A percentile compares a stretch with the other conserved stretches of the same genome.
Evolutionary conservation across 1,140 invertebrate species (phyloP).

Genomic region (Cheumatopsyche charites): DNA sequence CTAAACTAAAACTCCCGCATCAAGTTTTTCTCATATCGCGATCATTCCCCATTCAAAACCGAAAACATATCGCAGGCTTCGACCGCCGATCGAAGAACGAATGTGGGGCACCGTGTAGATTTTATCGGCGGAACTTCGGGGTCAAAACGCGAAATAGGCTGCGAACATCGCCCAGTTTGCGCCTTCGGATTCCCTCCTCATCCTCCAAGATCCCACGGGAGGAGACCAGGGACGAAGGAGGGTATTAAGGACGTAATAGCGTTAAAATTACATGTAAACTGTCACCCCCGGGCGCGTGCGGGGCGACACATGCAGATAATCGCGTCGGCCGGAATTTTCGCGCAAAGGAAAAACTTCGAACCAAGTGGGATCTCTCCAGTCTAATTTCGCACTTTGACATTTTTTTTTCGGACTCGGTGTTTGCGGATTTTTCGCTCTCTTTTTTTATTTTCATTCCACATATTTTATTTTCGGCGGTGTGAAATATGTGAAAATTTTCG

Average conservation of each 20-base stretch:
- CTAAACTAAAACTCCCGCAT: no score
- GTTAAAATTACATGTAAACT: constrained; percentile 22
- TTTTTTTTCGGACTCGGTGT: not conserved
- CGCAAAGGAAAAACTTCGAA: constrained; percentile 14
- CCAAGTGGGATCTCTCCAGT: not conserved
- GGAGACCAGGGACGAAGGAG: not conserved
- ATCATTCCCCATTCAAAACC: no score
- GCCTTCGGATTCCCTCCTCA: not conserved
- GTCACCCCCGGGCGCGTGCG: not conserved
- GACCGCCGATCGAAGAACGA: constrained; percentile 7
- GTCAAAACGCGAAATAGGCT: not conserved
- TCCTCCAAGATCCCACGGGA: not conserved
- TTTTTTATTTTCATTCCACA: no score
- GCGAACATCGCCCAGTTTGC: not conserved
- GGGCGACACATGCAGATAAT: constrained; percentile 10
- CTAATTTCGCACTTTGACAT: constrained; percentile 7
- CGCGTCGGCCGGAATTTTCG: constrained; percentile 1
- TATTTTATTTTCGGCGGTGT: not conserved
- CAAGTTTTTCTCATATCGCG: no score
- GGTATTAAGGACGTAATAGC: constrained; percentile 16
- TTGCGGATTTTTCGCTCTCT: no score
- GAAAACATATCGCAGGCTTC: not conserved
- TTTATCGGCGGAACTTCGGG: constrained; percentile 17
- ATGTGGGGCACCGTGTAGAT: constrained; percentile 10
- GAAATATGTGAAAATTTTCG: constrained; percentile 13